Conservation (phyloP, 1,140 invertebrate genomes). For the Drosophila ananassae region DNA sequence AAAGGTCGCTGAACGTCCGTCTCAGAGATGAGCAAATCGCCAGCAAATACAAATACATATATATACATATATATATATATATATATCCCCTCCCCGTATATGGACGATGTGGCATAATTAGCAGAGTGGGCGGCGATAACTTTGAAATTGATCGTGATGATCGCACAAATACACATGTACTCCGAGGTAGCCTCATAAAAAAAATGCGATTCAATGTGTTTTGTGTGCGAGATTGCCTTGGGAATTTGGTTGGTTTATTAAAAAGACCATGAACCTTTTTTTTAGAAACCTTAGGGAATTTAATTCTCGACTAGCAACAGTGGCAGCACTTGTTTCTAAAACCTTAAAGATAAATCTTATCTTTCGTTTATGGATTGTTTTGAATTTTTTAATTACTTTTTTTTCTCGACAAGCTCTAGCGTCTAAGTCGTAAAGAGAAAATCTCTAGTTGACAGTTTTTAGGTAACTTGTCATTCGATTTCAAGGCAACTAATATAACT, state of each 20-base stretch:
- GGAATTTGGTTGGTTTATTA: conserved; percentile 25
- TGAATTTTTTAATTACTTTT: not conserved
- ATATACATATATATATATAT: not conserved
- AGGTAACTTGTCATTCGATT: conserved; percentile 1
- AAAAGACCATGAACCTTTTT: conserved; percentile 35
- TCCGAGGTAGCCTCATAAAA: not conserved
- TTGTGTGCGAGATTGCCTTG: conserved; percentile 26
- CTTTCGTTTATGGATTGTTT: not conserved
- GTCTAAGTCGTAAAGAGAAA: not conserved
- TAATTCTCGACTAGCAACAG: conserved; percentile 7
- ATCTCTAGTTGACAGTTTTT: conserved; percentile 3
- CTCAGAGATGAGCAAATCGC: conserved; percentile 45
- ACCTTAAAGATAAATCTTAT: not conserved
- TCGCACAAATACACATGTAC: conserved; percentile 3
- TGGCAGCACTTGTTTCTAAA: no score
- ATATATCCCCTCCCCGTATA: conserved; percentile 43
- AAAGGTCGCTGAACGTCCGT: conserved; percentile 75
- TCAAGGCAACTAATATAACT: conserved; percentile 29
- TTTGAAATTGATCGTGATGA: conserved; percentile 52
- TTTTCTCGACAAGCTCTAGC: not conserved
- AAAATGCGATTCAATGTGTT: conserved; percentile 17
- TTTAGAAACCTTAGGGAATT: conserved; percentile 14
- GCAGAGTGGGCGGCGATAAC: conserved; percentile 48
- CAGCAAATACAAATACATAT: not conserved
- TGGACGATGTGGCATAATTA: conserved; percentile 39